Base-by-base conservation (phyloP, 2,797 vertebrate genomes). In the Hemitrygon akajei region DNA sequence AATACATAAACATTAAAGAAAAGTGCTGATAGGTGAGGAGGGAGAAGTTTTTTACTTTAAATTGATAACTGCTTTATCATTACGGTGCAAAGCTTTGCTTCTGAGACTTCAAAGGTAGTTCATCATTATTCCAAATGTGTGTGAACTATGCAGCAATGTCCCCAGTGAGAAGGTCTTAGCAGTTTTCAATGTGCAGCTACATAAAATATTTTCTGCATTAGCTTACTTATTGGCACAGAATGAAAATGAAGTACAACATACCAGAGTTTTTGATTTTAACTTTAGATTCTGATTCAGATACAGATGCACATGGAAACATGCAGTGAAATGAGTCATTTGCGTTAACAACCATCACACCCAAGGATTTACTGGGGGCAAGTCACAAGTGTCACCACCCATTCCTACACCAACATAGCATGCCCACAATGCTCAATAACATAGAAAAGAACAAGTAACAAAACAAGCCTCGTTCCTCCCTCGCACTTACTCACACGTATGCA, bases 51-150 rank as follows among this genome's bases (percentile, higher is more conserved):
- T 93, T 40, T 56, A 71, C 71, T 93, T 27, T 34, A 40, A 47
- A 73, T 92, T 76, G 91, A 92, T 75, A 92, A 92, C 27, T 6
- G 25, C 71, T 75, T 92, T 56, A 92, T 47, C 25, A 37, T 92
- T 75, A 92, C 56, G 71, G 40, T 47, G 69, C 34, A 75, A 93
- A 75, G 34, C 75, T 93, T 75, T 75, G 47, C 20, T 30, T 92
- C 34, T 75, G 22, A 92, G 40, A 30, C 34, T 76, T 25, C 69
- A 93, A 75, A 93, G 69, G 12, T 2, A 58, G 22, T 93, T 93
- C 71, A 93, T 93, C 71, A 76, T 75, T 27, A 93, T 93, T 93
- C 91, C 71, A 93, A 93, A 25, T 75, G 71, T 93, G 91, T 93
- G 12, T 34, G 63, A 89, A 69, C 1, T 22, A 27, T 60, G 82